phyloP scores from a whole-genome alignment of 2,113 vertebrate genomes.

The Bubalus kerabau region DNA sequence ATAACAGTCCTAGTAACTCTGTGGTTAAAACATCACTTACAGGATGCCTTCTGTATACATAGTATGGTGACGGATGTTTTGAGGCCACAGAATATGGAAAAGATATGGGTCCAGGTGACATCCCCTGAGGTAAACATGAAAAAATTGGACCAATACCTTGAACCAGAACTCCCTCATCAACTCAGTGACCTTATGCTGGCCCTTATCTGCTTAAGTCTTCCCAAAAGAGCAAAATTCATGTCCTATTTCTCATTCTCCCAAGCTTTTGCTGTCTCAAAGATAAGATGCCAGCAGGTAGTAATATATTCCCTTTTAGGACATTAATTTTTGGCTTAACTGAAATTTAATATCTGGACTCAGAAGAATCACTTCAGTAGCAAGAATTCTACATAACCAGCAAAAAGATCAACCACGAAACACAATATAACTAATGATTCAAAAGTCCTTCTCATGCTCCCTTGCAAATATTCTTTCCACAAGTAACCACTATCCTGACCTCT shows the following conservation, averaged over 20 bases:
- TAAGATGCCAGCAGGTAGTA: not conserved
- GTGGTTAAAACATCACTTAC: not conserved
- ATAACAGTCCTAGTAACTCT: not conserved
- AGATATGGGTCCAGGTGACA: not conserved
- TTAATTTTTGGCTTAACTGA: not conserved
- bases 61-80: not conserved
- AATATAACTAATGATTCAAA: not conserved
- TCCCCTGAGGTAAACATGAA: not conserved
- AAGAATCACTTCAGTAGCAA: not conserved
- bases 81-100: not conserved
- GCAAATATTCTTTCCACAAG: not conserved
- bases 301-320: not conserved
- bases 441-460: not conserved
- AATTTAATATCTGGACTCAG: not conserved
- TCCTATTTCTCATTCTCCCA: not conserved
- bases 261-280: not conserved
- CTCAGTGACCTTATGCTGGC: not conserved
- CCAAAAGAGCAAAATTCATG: not conserved
- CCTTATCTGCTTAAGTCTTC: not conserved
- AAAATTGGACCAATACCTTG: not conserved
- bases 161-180: not conserved
- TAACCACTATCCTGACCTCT: not conserved
- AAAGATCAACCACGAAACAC: not conserved
- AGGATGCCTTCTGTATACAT: not conserved
- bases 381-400: not conserved